Percentiles rank a stretch among this genome's conserved stretches.
Conservation (phyloP, 2,113 vertebrate genomes). For the Nerophis ophidion region DNA sequence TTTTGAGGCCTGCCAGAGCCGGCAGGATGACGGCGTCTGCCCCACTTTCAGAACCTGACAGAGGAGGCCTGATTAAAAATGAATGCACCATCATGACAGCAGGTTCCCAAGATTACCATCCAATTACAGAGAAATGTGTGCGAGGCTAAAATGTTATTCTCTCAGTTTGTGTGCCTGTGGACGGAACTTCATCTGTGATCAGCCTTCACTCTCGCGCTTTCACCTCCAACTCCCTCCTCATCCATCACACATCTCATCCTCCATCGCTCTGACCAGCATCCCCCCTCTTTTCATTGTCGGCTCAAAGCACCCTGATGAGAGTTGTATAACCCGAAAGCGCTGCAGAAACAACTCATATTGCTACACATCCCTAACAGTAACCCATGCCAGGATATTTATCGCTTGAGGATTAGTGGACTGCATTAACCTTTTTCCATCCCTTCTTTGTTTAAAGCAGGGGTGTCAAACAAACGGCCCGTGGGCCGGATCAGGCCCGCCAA, state of each 20-base stretch:
- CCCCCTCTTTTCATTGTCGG: slow-evolving; percentile 24
- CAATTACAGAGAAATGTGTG: slow-evolving; percentile 2
- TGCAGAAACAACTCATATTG: slow-evolving; percentile 40
- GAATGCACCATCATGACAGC: slow-evolving; percentile 2
- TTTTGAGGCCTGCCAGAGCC: background rate
- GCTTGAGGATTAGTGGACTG: slow-evolving; percentile 40
- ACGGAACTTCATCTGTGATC: slow-evolving; percentile 3
- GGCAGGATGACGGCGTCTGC: slow-evolving; percentile 1
- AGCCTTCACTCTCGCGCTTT: background rate
- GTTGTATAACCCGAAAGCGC: slow-evolving; percentile 31
- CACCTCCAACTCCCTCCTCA: background rate
- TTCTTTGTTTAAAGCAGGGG: slow-evolving; percentile 37
- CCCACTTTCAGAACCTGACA: slow-evolving; percentile 12
- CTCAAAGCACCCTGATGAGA: slow-evolving; percentile 20
- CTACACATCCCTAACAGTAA: slow-evolving; percentile 43
- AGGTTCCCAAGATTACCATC: slow-evolving; percentile 6
- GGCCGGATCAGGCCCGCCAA: too few relatives aligned
- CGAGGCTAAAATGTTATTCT: background rate
- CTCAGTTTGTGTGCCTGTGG: background rate
- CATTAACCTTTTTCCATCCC: slow-evolving; percentile 44
- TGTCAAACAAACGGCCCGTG: too few relatives aligned
- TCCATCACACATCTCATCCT: background rate
- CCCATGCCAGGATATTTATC: slow-evolving; percentile 50
- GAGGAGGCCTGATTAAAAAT: slow-evolving; percentile 9
- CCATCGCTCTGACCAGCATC: background rate